Evolutionary conservation across 2,888 invertebrate species (phyloP).

Genomic region (Dicycla oo): DNA sequence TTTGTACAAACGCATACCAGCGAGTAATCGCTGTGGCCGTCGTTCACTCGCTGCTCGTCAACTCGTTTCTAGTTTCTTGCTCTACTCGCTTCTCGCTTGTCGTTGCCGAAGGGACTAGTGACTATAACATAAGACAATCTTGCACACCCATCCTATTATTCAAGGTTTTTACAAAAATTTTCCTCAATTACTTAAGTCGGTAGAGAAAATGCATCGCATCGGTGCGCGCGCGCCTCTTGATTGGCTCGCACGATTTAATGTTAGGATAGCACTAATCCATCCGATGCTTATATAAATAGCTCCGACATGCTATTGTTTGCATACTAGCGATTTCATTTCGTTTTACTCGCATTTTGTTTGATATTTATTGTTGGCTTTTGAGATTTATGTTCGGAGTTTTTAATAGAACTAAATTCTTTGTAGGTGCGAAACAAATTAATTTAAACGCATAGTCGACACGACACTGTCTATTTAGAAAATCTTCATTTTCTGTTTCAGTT

Average conservation of each 20-base stretch:
- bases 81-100: too few relatives aligned
- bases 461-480: not conserved
- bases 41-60: too few relatives aligned
- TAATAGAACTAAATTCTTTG: constrained; percentile 30
- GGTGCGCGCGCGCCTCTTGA: constrained; percentile 45
- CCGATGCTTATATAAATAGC: constrained; percentile 63
- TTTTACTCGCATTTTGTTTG: constrained; percentile 21
- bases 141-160: not conserved
- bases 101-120: too few relatives aligned
- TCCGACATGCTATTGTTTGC: constrained; percentile 50
- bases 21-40: too few relatives aligned
- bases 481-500: not conserved
- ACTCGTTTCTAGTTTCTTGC: too few relatives aligned
- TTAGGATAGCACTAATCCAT: constrained; percentile 71
- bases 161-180: constrained; percentile 31
- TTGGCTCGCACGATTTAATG: constrained; percentile 69
- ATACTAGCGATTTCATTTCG: constrained; percentile 25
- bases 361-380: constrained; percentile 19
- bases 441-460: constrained; percentile 4
- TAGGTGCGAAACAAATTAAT: constrained; percentile 31
- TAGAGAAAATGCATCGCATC: constrained; percentile 31
- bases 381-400: constrained; percentile 34
- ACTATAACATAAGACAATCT: too few relatives aligned
- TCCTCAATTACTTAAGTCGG: constrained; percentile 34
- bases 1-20: too few relatives aligned